Percentiles rank a stretch among this genome's conserved stretches.
phyloP scores from a whole-genome alignment of 2,888 invertebrate species.

The Chamaedrilus cognettii region DNA sequence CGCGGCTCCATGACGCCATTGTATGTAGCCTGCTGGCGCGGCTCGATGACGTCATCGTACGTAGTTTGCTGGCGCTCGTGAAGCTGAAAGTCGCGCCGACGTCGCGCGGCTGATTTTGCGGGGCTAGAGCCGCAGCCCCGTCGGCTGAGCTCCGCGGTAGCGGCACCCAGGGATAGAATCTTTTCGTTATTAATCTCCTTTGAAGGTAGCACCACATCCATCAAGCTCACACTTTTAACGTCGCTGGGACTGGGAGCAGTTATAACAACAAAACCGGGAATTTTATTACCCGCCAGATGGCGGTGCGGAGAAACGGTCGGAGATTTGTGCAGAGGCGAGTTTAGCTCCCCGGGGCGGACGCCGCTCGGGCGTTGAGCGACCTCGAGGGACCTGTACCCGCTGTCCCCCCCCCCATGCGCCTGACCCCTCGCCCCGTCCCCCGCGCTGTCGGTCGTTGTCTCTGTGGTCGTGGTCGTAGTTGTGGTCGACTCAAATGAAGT shows the following conservation, averaged over 20 bases:
- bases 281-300: too few species aligned
- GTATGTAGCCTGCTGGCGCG: constrained; percentile 51
- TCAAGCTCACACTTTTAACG: too few species aligned
- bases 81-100: constrained; percentile 57
- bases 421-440: constrained; percentile 54
- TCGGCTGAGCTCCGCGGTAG: too few species aligned
- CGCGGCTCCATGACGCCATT: constrained; percentile 45
- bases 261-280: too few species aligned
- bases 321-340: constrained; percentile 36
- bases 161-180: background rate
- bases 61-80: constrained; percentile 43
- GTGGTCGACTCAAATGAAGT: constrained; percentile 62
- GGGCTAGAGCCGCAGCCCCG: too few species aligned
- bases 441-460: constrained; percentile 57
- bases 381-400: constrained; percentile 61
- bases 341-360: background rate
- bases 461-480: constrained; percentile 59
- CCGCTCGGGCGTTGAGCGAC: too few species aligned
- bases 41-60: constrained; percentile 49
- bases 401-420: constrained; percentile 33
- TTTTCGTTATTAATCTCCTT: too few species aligned
- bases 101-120: constrained; percentile 55
- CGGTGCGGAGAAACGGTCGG: background rate
- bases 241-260: constrained; percentile 55
- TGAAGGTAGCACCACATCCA: too few species aligned